phyloP scores from a whole-genome alignment of 2,113 vertebrate species.

The Indri indri region DNA sequence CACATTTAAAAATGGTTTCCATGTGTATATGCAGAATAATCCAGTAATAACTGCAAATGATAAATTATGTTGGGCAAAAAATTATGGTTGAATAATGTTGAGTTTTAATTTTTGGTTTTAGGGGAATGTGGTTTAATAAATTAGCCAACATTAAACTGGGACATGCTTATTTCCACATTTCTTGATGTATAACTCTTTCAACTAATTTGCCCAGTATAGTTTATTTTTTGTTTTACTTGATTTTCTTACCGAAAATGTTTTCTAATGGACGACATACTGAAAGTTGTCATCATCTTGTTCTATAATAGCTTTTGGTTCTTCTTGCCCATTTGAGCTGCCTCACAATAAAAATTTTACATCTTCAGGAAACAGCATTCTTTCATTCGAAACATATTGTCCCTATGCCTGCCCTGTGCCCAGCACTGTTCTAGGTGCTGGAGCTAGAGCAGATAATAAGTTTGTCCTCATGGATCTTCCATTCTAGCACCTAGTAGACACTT shows the following conservation, averaged over 20 bases:
- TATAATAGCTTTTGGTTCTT: neutral
- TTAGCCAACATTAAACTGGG: neutral
- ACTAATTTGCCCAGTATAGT: neutral
- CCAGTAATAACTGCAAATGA: neutral
- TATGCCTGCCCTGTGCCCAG: neutral
- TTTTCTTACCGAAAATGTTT: neutral
- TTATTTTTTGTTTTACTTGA: neutral
- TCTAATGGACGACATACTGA: neutral
- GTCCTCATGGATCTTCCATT: neutral
- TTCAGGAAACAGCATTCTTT: neutral
- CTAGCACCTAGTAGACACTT: neutral
- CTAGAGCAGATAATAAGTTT: neutral
- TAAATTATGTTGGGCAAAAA: neutral
- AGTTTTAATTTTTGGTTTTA: neutral
- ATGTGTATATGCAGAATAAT: neutral
- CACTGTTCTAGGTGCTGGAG: neutral
- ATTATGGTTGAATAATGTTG: neutral
- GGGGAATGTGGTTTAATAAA: neutral
- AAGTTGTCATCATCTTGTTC: neutral
- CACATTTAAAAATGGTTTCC: neutral
- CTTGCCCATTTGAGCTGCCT: neutral
- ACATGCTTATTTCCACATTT: neutral
- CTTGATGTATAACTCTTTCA: neutral
- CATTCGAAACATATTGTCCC: neutral
- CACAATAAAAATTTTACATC: neutral